Evolutionary conservation across 2,888 invertebrate species (phyloP).

Genomic region (Drosophila demipolita): DNA sequence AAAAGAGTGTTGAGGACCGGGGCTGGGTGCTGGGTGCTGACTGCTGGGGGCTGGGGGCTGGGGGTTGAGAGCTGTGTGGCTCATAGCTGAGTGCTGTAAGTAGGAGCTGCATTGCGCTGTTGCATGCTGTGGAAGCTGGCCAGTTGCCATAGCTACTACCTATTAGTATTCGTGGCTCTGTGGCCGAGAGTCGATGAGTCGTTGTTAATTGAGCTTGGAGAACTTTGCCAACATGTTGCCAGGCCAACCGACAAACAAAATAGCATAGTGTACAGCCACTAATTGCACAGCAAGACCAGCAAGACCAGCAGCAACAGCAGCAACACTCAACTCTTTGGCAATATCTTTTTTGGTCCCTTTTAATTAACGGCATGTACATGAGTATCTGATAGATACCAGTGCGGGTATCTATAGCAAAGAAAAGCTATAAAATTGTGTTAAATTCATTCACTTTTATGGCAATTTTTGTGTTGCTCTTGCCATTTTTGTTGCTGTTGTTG

Average conservation of each 20-base stretch:
- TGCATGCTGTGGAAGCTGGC: neutral
- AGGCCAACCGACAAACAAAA: neutral
- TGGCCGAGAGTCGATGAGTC: neutral
- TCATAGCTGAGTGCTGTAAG: neutral
- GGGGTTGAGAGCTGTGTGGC: neutral
- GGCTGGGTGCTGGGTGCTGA: neutral
- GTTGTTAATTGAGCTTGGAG: neutral
- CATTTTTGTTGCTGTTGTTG: neutral
- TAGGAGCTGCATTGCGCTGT: neutral
- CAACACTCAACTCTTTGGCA: constrained; percentile 8
- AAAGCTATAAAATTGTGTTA: constrained; percentile 2
- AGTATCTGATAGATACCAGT: constrained; percentile 3
- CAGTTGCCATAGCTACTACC: neutral
- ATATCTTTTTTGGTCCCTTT: constrained; percentile 10
- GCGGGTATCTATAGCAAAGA: neutral
- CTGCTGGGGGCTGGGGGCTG: too few relatives aligned
- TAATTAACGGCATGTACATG: constrained; percentile 36
- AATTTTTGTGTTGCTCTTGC: neutral
- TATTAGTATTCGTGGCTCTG: neutral
- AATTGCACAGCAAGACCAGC: constrained; percentile 11
- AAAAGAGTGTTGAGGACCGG: neutral
- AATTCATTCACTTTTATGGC: constrained; percentile 1
- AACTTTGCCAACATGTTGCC: constrained; percentile 11
- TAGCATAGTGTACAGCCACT: constrained; percentile 9
- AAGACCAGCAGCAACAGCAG: neutral